phyloP scores from a whole-genome alignment of 2,113 vertebrate genomes.

The Aptenodytes patagonicus region DNA sequence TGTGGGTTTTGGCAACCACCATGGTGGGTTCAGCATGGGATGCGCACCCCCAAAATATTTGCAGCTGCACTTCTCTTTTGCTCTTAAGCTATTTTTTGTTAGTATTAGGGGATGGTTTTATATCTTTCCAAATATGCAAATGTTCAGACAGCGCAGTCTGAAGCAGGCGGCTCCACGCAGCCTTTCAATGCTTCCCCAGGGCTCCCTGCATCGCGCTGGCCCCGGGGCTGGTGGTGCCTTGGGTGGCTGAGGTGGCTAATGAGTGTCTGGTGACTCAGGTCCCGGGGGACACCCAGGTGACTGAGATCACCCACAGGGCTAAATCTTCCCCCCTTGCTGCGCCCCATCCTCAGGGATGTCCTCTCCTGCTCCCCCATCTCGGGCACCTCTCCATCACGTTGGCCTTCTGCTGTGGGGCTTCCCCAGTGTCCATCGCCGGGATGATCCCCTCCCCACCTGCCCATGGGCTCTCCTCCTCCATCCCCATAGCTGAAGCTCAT shows the following conservation, averaged over 20 bases:
- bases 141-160: background rate
- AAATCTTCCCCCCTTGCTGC: background rate
- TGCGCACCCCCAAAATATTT: rapidly evolving
- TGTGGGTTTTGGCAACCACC: background rate
- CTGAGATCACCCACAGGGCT: background rate
- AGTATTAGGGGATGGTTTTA: background rate
- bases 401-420: background rate
- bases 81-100: background rate
- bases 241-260: background rate
- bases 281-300: background rate
- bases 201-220: rapidly evolving
- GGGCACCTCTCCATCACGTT: background rate
- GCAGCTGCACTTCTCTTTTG: background rate
- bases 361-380: background rate
- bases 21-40: rapidly evolving
- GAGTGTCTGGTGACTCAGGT: constrained; percentile 33
- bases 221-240: background rate
- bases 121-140: background rate
- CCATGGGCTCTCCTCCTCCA: background rate
- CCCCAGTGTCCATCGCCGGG: rapidly evolving
- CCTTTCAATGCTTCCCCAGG: background rate
- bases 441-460: background rate
- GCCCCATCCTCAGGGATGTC: rapidly evolving
- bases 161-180: background rate
- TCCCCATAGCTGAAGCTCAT: background rate